Evolutionary conservation across 2,888 invertebrate genomes (phyloP).

Genomic region (Thyatira batis): DNA sequence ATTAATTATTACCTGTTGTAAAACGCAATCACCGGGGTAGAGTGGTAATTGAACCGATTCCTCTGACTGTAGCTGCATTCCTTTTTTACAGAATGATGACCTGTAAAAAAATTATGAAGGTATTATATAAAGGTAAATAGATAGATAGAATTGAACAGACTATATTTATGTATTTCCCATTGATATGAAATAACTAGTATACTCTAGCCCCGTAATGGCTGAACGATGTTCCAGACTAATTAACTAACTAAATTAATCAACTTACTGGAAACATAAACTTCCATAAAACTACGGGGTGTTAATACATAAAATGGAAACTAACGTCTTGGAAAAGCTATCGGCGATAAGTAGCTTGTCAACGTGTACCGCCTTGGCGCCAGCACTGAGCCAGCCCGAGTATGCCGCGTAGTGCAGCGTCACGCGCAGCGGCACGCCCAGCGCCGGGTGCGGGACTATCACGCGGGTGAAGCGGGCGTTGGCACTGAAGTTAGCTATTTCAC

Average conservation of each 20-base stretch:
- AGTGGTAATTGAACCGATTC: constrained; percentile 87
- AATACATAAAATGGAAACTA: constrained; percentile 31
- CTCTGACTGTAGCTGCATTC: constrained; percentile 88
- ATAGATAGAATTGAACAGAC: too few relatives aligned
- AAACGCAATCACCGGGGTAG: constrained; percentile 89
- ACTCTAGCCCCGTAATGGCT: too few relatives aligned
- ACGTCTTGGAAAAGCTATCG: constrained; percentile 93
- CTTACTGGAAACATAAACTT: too few relatives aligned
- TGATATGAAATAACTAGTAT: too few relatives aligned
- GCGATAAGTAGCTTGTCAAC: constrained; percentile 92
- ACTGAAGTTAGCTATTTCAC: constrained; percentile 87
- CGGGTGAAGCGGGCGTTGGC: constrained; percentile 89
- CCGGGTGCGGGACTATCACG: constrained; percentile 94
- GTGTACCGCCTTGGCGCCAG: constrained; percentile 89
- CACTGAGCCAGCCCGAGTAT: constrained; percentile 95
- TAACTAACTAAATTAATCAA: too few relatives aligned
- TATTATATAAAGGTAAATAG: too few relatives aligned
- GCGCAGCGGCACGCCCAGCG: constrained; percentile 87
- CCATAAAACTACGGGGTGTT: too few relatives aligned
- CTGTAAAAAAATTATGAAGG: constrained; percentile 71
- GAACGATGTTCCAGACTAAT: too few relatives aligned
- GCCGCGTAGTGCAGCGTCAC: constrained; percentile 92
- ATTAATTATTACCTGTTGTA: constrained; percentile 73
- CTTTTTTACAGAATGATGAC: constrained; percentile 90
- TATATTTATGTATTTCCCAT: too few relatives aligned